These are phyloP conservation scores for Sebastes matsubarae DNA, from an alignment of 2,797 vertebrate genomes.

Conservation along the genomic window DNA sequence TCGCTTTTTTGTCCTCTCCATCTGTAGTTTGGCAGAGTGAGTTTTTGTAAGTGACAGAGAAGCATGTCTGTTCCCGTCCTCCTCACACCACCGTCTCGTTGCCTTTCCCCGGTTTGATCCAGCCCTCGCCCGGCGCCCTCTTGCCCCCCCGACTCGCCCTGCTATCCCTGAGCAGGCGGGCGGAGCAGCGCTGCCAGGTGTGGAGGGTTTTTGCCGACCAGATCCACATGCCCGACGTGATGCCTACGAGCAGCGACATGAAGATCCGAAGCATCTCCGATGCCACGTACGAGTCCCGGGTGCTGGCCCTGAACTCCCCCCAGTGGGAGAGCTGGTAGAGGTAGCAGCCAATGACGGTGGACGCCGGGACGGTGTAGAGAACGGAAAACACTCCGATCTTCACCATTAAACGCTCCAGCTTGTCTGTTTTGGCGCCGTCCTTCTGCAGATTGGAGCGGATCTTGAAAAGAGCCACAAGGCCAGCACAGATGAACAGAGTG, in stretches of 20 bases:
- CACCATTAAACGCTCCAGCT: conserved; percentile 97
- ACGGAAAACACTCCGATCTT: conserved; percentile 99
- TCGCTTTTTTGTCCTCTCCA: neutral
- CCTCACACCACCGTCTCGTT: conserved; percentile 95
- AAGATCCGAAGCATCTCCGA: conserved; percentile 98
- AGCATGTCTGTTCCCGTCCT: conserved; percentile 4
- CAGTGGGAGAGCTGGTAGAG: conserved; percentile 98
- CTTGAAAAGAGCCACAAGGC: conserved; percentile 97
- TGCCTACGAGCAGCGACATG: conserved; percentile 97
- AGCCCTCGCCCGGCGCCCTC: conserved; percentile 85
- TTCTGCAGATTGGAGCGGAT: conserved; percentile 99
- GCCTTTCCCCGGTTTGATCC: conserved; percentile 94
- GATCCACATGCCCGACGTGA: conserved; percentile 99
- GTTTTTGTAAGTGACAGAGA: conserved; percentile 33
- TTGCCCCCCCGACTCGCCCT: conserved; percentile 87
- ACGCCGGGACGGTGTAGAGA: conserved; percentile 96
- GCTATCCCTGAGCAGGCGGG: conserved; percentile 90
- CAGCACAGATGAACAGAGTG: conserved; percentile 96
- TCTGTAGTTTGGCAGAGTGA: conserved; percentile 32
- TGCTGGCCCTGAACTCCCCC: conserved; percentile 88
- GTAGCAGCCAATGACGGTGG: conserved; percentile 96
- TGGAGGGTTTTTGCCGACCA: conserved; percentile 99
- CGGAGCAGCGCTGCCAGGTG: conserved; percentile 96
- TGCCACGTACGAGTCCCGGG: conserved; percentile 92
- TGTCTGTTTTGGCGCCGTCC: conserved; percentile 98